Evolutionary conservation across 2,113 vertebrate species (phyloP).

Genomic region (Istiophorus platypterus): DNA sequence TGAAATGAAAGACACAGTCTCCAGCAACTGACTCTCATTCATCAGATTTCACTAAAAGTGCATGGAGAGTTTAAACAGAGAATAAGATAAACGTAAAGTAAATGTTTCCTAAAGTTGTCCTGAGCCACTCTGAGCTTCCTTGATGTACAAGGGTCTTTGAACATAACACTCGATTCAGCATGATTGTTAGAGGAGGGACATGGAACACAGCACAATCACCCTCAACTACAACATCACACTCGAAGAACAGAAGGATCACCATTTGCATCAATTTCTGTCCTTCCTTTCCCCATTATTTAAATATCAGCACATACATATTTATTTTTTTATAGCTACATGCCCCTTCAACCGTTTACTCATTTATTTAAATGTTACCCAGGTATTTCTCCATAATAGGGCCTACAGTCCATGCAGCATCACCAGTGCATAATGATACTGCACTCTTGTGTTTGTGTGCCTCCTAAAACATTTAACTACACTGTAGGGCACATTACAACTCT

Average conservation of each 20-base stretch:
- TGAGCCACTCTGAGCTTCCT: neutral
- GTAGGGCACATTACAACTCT: too few species aligned
- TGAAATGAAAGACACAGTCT: neutral
- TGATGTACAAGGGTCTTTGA: neutral
- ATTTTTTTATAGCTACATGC: conserved; percentile 1
- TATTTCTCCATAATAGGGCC: neutral
- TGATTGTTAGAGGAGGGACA: neutral
- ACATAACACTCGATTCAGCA: neutral
- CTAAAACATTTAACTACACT: too few species aligned
- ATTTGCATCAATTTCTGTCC: neutral
- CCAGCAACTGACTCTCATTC: neutral
- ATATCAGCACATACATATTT: neutral
- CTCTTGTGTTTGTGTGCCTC: too few species aligned
- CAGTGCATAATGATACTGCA: too few species aligned
- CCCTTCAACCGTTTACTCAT: neutral
- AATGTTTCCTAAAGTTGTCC: neutral
- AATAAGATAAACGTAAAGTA: neutral
- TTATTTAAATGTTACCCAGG: neutral
- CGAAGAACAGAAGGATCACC: neutral
- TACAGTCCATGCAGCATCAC: neutral
- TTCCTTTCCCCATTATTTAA: neutral
- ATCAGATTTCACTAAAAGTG: neutral
- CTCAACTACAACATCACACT: neutral
- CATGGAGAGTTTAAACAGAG: neutral
- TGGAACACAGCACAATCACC: neutral